Evolutionary conservation across 1,140 invertebrate genomes (phyloP), one percentile per base, ranked within the genome.

Genomic region (Leptoteleia sp.): DNA sequence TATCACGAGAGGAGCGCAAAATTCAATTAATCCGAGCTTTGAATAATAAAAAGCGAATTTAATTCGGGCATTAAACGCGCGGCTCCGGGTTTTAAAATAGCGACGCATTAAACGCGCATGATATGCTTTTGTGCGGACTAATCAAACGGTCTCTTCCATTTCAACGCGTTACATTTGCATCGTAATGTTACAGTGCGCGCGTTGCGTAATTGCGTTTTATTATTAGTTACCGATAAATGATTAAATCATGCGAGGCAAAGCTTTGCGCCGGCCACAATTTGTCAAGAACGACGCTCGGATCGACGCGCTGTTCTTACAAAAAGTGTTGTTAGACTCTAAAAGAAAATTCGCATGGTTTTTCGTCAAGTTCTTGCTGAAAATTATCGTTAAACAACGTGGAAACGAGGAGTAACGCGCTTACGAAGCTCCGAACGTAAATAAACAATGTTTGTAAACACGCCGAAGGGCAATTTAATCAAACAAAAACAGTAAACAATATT

Each of bases 1-100:
- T 17, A 47, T 12, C 27, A 37, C 11, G 38, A 45, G 38, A 38
- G 54, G 45, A 71, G 68, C 38, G 48, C 52, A 62, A 72, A 72
- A 72, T 72, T 62, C 68, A 72, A 72, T 72, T 72, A 72, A 62
- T 72, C 31, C 55, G 12, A 61, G 45, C 68, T 72, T 54, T 62
- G 45, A 43, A 62, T 45, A 62, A 61, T 50, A 62, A 72, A 72
- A 61, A 72, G 55, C 50, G 35, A 52, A 71, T 71, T 71, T 61
- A 52, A 71, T 70, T 70, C 65, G 54, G 35, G 27, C 31, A 59
- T 71, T 54, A 61, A 71, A 45, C 55, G 29, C 67, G 47, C 22
- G 5, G 52, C 27, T n/a, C 4, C 22, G 6, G 31, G n/a, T 25
- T 61, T 70, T 42, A 37, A 59, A 37, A 19, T 38, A 4, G 15